Percentiles rank a stretch among this genome's conserved stretches.
Conservation (phyloP, 2,888 invertebrate genomes). For the Cephus sareptanus region DNA sequence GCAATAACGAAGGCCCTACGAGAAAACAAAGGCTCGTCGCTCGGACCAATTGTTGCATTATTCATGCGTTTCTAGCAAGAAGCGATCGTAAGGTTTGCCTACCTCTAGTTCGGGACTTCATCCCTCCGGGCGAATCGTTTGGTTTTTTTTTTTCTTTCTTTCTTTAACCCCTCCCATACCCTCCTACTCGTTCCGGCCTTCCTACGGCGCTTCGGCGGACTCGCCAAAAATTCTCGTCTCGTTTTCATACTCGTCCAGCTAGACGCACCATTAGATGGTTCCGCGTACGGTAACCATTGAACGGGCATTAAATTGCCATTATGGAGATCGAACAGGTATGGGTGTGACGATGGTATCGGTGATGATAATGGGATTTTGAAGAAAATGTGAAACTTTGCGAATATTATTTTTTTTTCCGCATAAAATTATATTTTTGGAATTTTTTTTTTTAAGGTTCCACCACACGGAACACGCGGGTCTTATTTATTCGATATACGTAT, state of each 20-base stretch:
- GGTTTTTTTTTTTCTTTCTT: too few species aligned
- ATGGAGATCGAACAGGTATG: too few species aligned
- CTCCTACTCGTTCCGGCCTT: slow-evolving; percentile 9
- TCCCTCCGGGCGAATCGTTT: too few species aligned
- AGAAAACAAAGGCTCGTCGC: slow-evolving; percentile 49
- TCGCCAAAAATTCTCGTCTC: slow-evolving; percentile 44
- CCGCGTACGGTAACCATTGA: too few species aligned
- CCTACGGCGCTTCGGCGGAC: slow-evolving; percentile 26
- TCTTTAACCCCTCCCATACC: slow-evolving; percentile 20
- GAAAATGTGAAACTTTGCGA: neutral
- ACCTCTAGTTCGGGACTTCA: slow-evolving; percentile 28
- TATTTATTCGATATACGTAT: too few species aligned
- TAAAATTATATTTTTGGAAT: too few species aligned
- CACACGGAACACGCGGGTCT: too few species aligned
- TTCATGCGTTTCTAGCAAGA: slow-evolving; percentile 53
- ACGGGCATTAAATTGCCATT: too few species aligned
- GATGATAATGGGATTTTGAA: slow-evolving; percentile 2
- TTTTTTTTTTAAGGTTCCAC: too few species aligned
- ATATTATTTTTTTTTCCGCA: too few species aligned
- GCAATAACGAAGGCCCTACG: slow-evolving; percentile 51
- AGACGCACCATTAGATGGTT: slow-evolving; percentile 39
- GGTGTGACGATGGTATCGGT: neutral
- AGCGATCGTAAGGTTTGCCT: slow-evolving; percentile 40
- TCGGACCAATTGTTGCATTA: slow-evolving; percentile 51
- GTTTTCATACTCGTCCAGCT: slow-evolving; percentile 31